Evolutionary conservation across 2,113 vertebrate species (phyloP).

Genomic region (Felis chaus): DNA sequence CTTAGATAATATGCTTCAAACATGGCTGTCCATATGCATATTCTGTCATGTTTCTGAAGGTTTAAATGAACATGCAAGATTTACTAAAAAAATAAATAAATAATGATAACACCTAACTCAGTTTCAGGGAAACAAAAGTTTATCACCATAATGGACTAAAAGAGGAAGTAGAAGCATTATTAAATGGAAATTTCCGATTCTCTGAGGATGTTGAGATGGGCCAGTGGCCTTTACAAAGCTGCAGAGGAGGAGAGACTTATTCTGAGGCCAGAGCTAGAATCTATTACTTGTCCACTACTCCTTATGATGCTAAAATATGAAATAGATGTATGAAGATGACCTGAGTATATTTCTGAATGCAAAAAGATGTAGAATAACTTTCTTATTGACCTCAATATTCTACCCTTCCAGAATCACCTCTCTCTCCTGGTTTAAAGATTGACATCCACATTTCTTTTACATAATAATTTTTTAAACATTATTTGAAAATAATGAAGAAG

Average conservation of each 20-base stretch:
- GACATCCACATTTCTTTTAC: not conserved
- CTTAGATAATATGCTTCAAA: not conserved
- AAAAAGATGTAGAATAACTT: not conserved
- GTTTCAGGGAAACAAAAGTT: not conserved
- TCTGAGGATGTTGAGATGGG: not conserved
- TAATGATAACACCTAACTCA: not conserved
- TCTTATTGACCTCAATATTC: not conserved
- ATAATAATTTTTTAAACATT: not conserved
- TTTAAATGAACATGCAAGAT: not conserved
- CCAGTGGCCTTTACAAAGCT: not conserved
- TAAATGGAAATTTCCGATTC: not conserved
- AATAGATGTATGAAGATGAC: not conserved
- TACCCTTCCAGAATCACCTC: not conserved
- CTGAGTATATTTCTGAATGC: not conserved
- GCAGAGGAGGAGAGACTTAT: no score
- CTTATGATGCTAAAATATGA: not conserved
- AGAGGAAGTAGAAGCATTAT: not conserved
- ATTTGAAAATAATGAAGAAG: not conserved
- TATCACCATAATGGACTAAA: not conserved
- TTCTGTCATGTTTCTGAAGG: not conserved
- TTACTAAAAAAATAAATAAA: not conserved
- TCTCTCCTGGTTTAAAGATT: conserved; percentile 49
- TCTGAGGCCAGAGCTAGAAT: not conserved
- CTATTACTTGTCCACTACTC: not conserved
- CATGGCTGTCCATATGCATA: not conserved